Conservation (phyloP, 2,888 invertebrate species). For the Gisinianus flammeolus region DNA sequence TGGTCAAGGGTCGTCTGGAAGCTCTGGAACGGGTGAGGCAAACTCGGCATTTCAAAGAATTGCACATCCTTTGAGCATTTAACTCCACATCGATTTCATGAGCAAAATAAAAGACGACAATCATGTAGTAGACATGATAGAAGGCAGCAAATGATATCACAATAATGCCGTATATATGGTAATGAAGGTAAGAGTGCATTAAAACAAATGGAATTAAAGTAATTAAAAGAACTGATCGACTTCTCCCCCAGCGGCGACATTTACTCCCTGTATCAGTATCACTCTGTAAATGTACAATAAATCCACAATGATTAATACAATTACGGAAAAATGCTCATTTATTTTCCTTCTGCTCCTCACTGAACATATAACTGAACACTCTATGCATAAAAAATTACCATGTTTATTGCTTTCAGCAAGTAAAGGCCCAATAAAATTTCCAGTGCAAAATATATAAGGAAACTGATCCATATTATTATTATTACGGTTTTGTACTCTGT, state of each 20-base stretch:
- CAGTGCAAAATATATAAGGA: constrained; percentile 54
- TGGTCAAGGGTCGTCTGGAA: constrained; percentile 12
- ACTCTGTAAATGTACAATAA: neutral
- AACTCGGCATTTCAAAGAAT: constrained; percentile 28
- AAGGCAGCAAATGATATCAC: constrained; percentile 26
- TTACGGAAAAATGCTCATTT: too few species aligned
- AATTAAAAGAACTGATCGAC: constrained; percentile 16
- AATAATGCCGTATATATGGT: constrained; percentile 22
- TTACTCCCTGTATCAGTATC: constrained; percentile 19
- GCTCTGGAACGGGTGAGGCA: constrained; percentile 19
- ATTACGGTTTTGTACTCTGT: constrained; percentile 54
- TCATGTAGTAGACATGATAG: constrained; percentile 54
- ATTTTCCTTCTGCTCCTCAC: too few species aligned
- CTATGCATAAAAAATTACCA: constrained; percentile 2
- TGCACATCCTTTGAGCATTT: constrained; percentile 44
- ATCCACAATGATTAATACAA: neutral
- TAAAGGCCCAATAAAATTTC: constrained; percentile 53
- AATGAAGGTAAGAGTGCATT: constrained; percentile 26
- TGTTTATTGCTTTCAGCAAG: constrained; percentile 47
- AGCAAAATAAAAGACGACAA: constrained; percentile 53
- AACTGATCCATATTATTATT: constrained; percentile 53
- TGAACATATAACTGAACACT: neutral
- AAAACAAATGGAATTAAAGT: constrained; percentile 22
- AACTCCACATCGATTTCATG: constrained; percentile 54
- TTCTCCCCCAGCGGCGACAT: constrained; percentile 24